A percentile compares a stretch with the other conserved stretches of the same genome.
These are phyloP conservation scores for Tauraco erythrolophus DNA, from an alignment of 2,113 vertebrate genomes.

Conservation along the genomic window DNA sequence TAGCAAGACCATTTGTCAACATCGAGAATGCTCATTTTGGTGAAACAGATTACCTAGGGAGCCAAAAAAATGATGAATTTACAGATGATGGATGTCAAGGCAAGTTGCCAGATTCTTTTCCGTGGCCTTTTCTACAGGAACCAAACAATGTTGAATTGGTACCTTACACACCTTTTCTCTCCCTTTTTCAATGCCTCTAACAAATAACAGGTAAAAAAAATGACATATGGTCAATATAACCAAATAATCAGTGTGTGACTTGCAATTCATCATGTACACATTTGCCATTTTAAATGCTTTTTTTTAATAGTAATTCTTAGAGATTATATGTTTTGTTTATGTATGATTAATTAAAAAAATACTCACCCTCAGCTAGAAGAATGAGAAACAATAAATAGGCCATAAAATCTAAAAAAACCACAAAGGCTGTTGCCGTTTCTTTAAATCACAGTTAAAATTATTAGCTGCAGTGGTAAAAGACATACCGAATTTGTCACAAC, in stretches of 20 bases:
- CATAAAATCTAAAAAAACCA: conserved; percentile 72
- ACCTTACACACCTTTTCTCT: background rate
- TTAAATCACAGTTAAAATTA: conserved; percentile 41
- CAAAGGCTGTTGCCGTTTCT: background rate
- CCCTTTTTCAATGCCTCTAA: background rate
- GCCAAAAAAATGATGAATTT: conserved; percentile 62
- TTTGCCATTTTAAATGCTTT: conserved; percentile 29
- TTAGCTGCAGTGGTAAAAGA: conserved; percentile 21
- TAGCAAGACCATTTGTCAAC: conserved; percentile 52
- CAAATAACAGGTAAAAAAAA: background rate
- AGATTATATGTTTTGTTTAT: conserved; percentile 52
- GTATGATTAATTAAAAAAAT: conserved; percentile 77
- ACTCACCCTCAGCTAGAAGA: conserved; percentile 66
- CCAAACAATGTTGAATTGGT: conserved; percentile 6
- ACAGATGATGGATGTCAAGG: conserved; percentile 55
- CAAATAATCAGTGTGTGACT: conserved; percentile 16
- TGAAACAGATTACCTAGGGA: conserved; percentile 49
- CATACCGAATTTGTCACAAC: background rate
- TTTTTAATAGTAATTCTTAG: conserved; percentile 51
- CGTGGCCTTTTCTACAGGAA: conserved; percentile 3
- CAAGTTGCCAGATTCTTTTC: conserved; percentile 51
- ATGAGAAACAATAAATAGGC: conserved; percentile 69
- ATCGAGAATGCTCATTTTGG: conserved; percentile 47
- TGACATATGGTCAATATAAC: background rate
- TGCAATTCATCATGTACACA: background rate